phyloP scores from a whole-genome alignment of 2,113 vertebrate genomes.

The Triplophysa siluroides region DNA sequence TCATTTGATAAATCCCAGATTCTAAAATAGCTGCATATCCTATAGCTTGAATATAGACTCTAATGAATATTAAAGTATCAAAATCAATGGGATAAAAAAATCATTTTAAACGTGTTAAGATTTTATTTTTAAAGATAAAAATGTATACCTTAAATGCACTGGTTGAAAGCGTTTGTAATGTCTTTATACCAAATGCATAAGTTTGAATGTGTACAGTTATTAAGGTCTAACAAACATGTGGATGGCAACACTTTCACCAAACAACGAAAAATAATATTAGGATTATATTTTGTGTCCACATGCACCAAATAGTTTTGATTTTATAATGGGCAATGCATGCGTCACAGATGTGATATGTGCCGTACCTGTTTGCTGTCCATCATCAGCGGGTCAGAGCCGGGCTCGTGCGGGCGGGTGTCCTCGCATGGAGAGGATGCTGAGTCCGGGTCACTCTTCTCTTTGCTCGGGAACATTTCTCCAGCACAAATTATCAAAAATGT shows the following conservation, averaged over 20 bases:
- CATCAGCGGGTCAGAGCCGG: slow-evolving; percentile 78
- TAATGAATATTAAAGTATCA: no score
- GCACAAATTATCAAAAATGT: background rate
- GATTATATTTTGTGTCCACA: no score
- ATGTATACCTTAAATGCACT: no score
- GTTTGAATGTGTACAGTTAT: no score
- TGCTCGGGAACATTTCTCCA: slow-evolving; percentile 79
- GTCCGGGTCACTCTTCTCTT: slow-evolving; percentile 82
- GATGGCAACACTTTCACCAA: no score
- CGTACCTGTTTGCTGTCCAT: slow-evolving; percentile 84
- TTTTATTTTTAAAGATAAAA: background rate
- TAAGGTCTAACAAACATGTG: no score
- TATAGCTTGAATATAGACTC: no score
- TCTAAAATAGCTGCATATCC: no score
- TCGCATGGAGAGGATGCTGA: slow-evolving; percentile 84
- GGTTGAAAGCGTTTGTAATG: no score
- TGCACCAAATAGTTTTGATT: background rate
- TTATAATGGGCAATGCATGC: background rate
- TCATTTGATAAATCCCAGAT: no score
- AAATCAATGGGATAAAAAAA: background rate
- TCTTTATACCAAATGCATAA: no score
- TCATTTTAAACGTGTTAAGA: background rate
- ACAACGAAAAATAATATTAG: no score
- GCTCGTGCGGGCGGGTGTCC: slow-evolving; percentile 80
- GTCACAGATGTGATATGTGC: background rate